phyloP scores from a whole-genome alignment of 1,140 invertebrate species.

The Euura saliciscinereae region DNA sequence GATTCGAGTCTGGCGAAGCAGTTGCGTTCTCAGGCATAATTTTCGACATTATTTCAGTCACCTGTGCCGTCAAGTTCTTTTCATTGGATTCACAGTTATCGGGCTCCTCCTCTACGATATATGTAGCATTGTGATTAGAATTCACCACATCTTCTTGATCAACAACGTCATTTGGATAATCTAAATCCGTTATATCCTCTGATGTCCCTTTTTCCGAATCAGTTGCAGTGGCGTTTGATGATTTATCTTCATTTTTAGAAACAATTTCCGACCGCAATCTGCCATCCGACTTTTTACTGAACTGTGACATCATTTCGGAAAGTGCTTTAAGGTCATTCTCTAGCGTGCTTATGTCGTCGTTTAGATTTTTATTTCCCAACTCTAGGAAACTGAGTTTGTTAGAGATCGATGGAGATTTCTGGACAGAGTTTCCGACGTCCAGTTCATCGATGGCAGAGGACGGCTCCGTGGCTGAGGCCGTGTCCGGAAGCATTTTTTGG shows the following conservation, averaged over 20 bases:
- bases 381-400: slow-evolving; percentile 44
- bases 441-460: slow-evolving; percentile 12
- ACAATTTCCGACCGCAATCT: slow-evolving; percentile 26
- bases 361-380: slow-evolving; percentile 51
- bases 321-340: slow-evolving; percentile 53
- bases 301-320: slow-evolving; percentile 53
- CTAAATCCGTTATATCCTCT: background rate
- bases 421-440: background rate
- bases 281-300: slow-evolving; percentile 47
- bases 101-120: background rate
- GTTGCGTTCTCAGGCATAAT: slow-evolving; percentile 29
- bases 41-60: slow-evolving; percentile 31
- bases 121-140: background rate
- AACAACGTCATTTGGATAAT: background rate
- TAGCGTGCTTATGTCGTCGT: slow-evolving; percentile 51
- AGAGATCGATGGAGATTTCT: slow-evolving; percentile 26
- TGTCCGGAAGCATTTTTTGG: background rate
- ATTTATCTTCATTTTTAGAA: background rate
- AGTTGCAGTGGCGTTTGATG: background rate
- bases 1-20: slow-evolving; percentile 23
- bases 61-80: background rate
- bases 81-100: background rate
- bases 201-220: slow-evolving; percentile 4
- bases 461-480: slow-evolving; percentile 3
- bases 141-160: background rate